phyloP scores from a whole-genome alignment of 2,113 vertebrate species.

The Syrmaticus mikado region DNA sequence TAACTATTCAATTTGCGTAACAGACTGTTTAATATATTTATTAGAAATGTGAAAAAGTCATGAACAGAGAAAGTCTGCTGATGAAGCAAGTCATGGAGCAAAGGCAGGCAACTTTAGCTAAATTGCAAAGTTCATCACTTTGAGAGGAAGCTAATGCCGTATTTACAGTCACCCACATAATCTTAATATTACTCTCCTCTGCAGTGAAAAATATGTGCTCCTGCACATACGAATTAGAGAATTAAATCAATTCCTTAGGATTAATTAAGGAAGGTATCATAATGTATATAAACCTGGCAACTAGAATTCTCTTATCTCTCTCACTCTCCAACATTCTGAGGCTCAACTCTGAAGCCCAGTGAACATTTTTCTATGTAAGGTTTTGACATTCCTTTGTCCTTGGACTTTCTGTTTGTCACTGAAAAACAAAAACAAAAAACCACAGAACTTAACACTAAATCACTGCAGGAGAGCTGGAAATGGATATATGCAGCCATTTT shows the following conservation, averaged over 20 bases:
- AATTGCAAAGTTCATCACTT: conserved; percentile 28
- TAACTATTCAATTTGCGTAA: not conserved
- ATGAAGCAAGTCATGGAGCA: conserved; percentile 40
- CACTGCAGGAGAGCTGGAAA: not conserved
- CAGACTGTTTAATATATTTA: conserved; percentile 26
- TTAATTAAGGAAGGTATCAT: not conserved
- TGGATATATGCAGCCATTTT: not conserved
- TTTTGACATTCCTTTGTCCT: not conserved
- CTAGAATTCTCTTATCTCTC: not conserved
- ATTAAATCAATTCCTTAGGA: not conserved
- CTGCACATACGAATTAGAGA: not conserved
- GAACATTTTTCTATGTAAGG: not conserved
- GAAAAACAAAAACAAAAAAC: too few species aligned
- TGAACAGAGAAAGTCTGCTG: conserved; percentile 27
- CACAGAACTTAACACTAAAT: not conserved
- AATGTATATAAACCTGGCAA: not conserved
- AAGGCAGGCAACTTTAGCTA: conserved; percentile 1
- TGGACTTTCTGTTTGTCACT: not conserved
- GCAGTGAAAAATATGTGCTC: not conserved
- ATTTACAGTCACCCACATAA: not conserved
- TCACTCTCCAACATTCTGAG: not conserved
- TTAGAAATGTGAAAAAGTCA: conserved; percentile 21
- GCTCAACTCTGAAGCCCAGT: not conserved
- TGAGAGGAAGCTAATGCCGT: conserved; percentile 4
- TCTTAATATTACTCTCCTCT: not conserved